phyloP scores from a whole-genome alignment of 1,140 invertebrate species.

The Apocrypta bakeri region DNA sequence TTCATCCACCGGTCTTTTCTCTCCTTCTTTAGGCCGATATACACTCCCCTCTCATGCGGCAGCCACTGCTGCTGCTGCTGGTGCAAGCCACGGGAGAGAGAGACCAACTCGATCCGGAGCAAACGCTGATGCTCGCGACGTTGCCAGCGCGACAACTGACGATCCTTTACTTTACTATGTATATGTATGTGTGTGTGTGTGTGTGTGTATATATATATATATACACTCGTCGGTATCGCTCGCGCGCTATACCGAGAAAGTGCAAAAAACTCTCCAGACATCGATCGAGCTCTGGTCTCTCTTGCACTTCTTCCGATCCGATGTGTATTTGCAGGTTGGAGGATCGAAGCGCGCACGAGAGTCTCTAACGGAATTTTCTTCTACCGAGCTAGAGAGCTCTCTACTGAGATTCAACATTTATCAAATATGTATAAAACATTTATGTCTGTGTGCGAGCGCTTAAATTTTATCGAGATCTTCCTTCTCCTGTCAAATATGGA shows the following conservation, averaged over 20 bases:
- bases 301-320: too few relatives aligned
- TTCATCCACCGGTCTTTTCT: conserved; percentile 36
- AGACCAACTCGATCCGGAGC: background rate
- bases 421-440: too few relatives aligned
- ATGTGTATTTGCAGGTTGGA: too few relatives aligned
- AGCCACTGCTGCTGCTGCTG: background rate
- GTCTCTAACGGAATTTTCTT: too few relatives aligned
- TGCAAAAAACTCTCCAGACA: background rate
- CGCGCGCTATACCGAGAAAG: background rate
- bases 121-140: background rate
- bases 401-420: too few relatives aligned
- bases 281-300: too few relatives aligned
- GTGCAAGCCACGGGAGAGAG: background rate
- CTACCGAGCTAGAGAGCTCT: too few relatives aligned
- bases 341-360: too few relatives aligned
- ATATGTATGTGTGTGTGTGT: background rate
- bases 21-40: conserved; percentile 38
- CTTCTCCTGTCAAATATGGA: too few relatives aligned
- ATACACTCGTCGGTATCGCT: too few relatives aligned
- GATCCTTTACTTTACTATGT: background rate
- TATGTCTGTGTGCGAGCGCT: too few relatives aligned
- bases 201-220: background rate
- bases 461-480: too few relatives aligned
- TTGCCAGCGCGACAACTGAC: background rate
- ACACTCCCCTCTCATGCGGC: background rate